These are phyloP conservation scores for Bujurquina vittata DNA, from an alignment of 2,113 vertebrate genomes.

Conservation along the genomic window DNA sequence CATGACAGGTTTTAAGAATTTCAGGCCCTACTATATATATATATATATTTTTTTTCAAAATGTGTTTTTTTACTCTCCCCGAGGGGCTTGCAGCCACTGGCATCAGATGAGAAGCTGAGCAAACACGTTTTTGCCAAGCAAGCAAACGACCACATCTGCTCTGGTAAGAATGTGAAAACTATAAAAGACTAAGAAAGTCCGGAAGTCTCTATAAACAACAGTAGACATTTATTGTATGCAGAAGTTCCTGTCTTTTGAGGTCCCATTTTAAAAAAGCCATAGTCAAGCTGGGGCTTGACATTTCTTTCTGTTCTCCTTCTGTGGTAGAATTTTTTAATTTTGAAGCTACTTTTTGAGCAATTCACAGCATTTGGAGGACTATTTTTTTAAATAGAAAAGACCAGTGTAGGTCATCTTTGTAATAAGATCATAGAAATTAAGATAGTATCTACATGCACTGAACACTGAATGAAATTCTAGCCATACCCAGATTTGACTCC, in stretches of 20 bases:
- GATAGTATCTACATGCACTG: background rate
- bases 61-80: constrained; percentile 21
- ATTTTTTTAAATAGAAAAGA: background rate
- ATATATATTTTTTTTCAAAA: constrained; percentile 26
- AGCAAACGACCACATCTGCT: constrained; percentile 47
- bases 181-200: constrained; percentile 40
- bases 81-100: constrained; percentile 20
- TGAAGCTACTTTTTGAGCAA: background rate
- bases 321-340: background rate
- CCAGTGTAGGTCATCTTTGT: background rate
- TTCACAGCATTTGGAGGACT: background rate
- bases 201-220: constrained; percentile 27
- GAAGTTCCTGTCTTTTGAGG: constrained; percentile 14
- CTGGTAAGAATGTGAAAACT: constrained; percentile 30
- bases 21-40: constrained; percentile 6
- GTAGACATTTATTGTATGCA: constrained; percentile 17
- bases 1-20: constrained; percentile 24
- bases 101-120: constrained; percentile 35
- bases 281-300: background rate
- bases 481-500: too few relatives aligned
- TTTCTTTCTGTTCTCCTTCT: background rate
- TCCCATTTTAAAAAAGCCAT: background rate
- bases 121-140: constrained; percentile 18
- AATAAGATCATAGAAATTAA: background rate
- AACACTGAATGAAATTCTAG: background rate